These are phyloP conservation scores for Apostichopus parvimensis DNA, from an alignment of 35 echinoderm and acorn worm genomes.

Conservation along the genomic window DNA sequence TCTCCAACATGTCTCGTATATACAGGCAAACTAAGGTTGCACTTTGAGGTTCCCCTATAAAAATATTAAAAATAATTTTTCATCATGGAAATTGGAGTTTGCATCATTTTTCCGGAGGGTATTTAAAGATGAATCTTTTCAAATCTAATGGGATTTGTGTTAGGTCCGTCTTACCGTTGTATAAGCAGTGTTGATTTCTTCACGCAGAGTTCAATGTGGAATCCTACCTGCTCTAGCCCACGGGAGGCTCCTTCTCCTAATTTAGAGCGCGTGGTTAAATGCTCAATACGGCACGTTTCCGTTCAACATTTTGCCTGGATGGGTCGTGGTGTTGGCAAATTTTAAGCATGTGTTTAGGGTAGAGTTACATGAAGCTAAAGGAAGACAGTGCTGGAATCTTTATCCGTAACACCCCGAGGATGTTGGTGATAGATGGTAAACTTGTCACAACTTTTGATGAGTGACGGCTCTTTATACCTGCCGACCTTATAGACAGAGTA, in stretches of 20 bases:
- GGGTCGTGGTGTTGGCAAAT: slow-evolving; percentile 50
- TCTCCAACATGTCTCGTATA: too few species aligned
- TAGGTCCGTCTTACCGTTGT: background rate
- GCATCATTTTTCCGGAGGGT: slow-evolving; percentile 2
- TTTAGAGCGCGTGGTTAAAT: slow-evolving; percentile 49
- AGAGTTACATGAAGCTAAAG: slow-evolving; percentile 16
- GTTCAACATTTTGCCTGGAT: slow-evolving; percentile 34
- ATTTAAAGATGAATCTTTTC: background rate
- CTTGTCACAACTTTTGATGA: slow-evolving; percentile 61
- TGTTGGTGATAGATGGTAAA: slow-evolving; percentile 44
- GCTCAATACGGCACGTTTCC: slow-evolving; percentile 37
- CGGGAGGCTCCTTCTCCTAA: slow-evolving; percentile 20
- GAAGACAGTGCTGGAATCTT: background rate
- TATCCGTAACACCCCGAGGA: slow-evolving; percentile 8
- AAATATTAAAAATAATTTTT: background rate
- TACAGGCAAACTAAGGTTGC: background rate
- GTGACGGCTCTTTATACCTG: slow-evolving; percentile 58
- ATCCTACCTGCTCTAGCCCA: slow-evolving; percentile 45
- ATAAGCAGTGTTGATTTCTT: slow-evolving; percentile 47
- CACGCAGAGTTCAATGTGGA: slow-evolving; percentile 50
- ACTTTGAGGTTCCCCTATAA: background rate
- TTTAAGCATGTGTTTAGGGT: slow-evolving; percentile 56
- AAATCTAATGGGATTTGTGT: background rate
- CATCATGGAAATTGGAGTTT: background rate
- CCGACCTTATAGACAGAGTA: background rate